These are phyloP conservation scores for Acronicta leporina DNA, from an alignment of 2,888 invertebrate genomes.

Conservation along the genomic window DNA sequence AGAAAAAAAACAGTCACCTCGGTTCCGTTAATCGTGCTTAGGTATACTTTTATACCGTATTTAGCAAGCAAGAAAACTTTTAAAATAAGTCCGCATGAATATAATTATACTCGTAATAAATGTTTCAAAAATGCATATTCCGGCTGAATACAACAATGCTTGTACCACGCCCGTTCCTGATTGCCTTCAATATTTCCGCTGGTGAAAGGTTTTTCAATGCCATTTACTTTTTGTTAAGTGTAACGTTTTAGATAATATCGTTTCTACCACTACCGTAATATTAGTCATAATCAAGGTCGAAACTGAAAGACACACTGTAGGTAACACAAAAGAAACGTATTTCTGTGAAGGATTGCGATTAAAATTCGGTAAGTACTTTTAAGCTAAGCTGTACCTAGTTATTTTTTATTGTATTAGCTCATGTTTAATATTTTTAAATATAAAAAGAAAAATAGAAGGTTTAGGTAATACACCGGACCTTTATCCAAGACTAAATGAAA, in stretches of 20 bases:
- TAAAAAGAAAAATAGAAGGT: too few species aligned
- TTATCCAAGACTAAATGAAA: too few species aligned
- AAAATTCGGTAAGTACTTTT: background rate
- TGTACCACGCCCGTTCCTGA: slow-evolving; percentile 62
- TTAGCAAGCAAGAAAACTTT: too few species aligned
- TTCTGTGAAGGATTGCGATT: slow-evolving; percentile 8
- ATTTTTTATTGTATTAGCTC: too few species aligned
- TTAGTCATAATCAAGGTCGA: slow-evolving; percentile 47
- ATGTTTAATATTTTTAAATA: too few species aligned
- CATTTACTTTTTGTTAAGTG: slow-evolving; percentile 55
- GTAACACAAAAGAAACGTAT: background rate
- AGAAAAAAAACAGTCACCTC: too few species aligned
- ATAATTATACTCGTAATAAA: background rate
- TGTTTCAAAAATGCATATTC: slow-evolving; percentile 26
- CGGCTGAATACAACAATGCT: slow-evolving; percentile 26
- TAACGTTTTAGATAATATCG: slow-evolving; percentile 45
- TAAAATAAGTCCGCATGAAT: background rate
- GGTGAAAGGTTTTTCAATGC: slow-evolving; percentile 79
- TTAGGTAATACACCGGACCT: too few species aligned
- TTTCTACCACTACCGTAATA: slow-evolving; percentile 29
- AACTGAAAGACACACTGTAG: slow-evolving; percentile 22
- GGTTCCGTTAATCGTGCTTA: too few species aligned
- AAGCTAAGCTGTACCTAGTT: too few species aligned
- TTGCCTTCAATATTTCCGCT: slow-evolving; percentile 70
- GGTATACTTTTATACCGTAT: too few species aligned